Evolutionary conservation across 2,888 invertebrate genomes (phyloP), one percentile per base, ranked within the genome.

Genomic region (Odontocerum albicorne): DNA sequence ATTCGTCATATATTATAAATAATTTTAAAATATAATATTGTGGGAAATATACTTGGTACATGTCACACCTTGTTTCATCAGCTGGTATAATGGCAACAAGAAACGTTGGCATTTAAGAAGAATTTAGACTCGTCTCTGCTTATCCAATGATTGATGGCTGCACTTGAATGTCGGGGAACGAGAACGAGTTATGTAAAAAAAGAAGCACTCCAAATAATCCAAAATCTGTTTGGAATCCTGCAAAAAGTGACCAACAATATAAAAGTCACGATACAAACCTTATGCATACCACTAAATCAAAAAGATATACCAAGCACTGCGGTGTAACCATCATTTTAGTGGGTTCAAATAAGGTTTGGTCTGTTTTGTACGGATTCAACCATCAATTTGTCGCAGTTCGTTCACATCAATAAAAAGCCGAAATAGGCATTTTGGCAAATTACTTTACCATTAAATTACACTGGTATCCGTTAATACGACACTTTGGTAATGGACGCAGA

Each of bases 131-230:
- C 38, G 39, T 33, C 36, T 33, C 45, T 44, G 51, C 52, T 59
- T 59, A 59, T 59, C 59, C 21, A 39, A 46, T 59, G 59, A 59
- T 55, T 59, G 59, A 59, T 59, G 51, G 39, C 43, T 38, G 43
- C 12, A 27, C 32, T 49, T 59, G 55, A 59, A 59, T 59, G 59
- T 59, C 59, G 55, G 47, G 38, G 38, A 46, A 39, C 40, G 45
- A 57, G 55, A 59, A 58, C 58, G 51, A 50, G 58, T 58, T 58
- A 58, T 58, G 58, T 55, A 51, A 57, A 52, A 51, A 57, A 52
- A 46, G 57, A 50, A 58, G 50, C 57, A 58, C 57, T 58, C 33
- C 32, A 52, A 44, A 46, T 39, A 45, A 20, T 32, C 35, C 42
- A 20, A 52, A 27, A 39, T 39, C 45, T 38, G 27, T 7, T 10